phyloP scores from a whole-genome alignment of 2,888 invertebrate genomes.

The Pollenia amentaria region DNA sequence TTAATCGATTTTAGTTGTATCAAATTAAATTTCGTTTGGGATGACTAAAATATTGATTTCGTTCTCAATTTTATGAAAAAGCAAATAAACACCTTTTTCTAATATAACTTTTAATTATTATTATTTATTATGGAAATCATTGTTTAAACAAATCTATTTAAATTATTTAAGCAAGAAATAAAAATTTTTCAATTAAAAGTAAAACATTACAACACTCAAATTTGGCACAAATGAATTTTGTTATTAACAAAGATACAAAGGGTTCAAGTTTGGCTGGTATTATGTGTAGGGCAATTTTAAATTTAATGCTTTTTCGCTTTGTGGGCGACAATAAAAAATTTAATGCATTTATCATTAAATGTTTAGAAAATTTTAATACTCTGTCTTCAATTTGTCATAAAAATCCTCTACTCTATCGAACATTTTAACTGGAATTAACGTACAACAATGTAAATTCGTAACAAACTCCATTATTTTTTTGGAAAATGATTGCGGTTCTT shows the following conservation, averaged over 20 bases:
- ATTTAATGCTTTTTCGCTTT: no score
- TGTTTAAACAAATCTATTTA: no score
- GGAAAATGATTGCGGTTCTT: slow-evolving; percentile 38
- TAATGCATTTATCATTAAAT: background rate
- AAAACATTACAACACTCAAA: slow-evolving; percentile 16
- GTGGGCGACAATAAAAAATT: background rate
- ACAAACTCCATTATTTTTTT: background rate
- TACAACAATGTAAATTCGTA: slow-evolving; percentile 28
- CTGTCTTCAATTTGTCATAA: no score
- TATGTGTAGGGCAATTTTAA: no score
- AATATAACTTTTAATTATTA: no score
- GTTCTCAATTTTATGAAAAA: no score
- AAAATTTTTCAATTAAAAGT: background rate
- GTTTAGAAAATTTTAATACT: background rate
- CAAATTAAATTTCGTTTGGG: no score
- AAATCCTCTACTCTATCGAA: background rate
- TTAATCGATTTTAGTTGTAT: no score
- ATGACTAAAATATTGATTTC: no score
- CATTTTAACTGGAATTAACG: slow-evolving; percentile 38
- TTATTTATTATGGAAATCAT: no score
- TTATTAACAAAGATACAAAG: background rate
- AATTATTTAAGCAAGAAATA: background rate
- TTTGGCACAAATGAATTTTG: background rate
- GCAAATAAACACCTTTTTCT: no score
- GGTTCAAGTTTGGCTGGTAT: background rate